phyloP scores from a whole-genome alignment of 2,888 invertebrate genomes.

The Cataglyphis altisquamis region DNA sequence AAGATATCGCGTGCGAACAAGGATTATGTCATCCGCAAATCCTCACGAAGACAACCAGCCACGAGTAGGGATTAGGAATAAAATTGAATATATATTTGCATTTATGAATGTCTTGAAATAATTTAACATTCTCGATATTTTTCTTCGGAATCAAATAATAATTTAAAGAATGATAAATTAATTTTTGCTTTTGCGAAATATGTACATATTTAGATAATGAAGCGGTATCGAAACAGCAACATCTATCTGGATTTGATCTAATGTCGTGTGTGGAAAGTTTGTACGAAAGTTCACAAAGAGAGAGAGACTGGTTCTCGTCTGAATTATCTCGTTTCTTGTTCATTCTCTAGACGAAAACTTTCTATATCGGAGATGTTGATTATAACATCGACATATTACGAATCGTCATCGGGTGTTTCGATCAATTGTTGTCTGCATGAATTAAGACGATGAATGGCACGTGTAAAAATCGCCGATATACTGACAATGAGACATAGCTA shows the following conservation, averaged over 20 bases:
- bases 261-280: not conserved
- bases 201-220: not conserved
- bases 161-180: not conserved
- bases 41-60: not conserved
- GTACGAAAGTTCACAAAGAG: not conserved
- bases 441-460: slow-evolving; percentile 8
- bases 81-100: not conserved
- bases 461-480: slow-evolving; percentile 37
- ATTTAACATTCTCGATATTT: not conserved
- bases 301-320: not conserved
- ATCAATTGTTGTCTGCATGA: slow-evolving; percentile 21
- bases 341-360: slow-evolving; percentile 13
- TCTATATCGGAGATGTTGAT: slow-evolving; percentile 2
- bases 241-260: not conserved
- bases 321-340: not conserved
- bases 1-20: slow-evolving; percentile 39
- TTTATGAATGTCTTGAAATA: not conserved
- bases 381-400: slow-evolving; percentile 8
- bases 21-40: slow-evolving; percentile 30
- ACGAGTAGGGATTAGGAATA: not conserved
- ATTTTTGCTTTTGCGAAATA: not conserved
- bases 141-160: not conserved
- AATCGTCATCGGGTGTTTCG: slow-evolving; percentile 21
- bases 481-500: not conserved
- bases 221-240: not conserved